phyloP scores from a whole-genome alignment of 2,888 invertebrate species.

The Thereva unica region DNA sequence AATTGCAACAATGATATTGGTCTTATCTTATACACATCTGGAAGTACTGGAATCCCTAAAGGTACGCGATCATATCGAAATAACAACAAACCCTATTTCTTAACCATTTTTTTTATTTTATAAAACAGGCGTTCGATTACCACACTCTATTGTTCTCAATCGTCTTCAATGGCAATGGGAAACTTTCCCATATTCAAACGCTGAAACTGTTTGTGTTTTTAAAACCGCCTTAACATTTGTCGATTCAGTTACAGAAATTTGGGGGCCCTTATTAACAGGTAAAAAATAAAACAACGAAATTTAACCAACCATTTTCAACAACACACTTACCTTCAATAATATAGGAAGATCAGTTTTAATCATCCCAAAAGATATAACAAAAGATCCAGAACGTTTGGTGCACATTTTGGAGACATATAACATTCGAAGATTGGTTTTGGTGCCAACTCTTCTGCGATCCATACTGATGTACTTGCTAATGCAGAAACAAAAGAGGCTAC shows the following conservation, averaged over 20 bases:
- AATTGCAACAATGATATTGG: slow-evolving; percentile 48
- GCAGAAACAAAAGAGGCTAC: slow-evolving; percentile 61
- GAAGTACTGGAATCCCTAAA: slow-evolving; percentile 88
- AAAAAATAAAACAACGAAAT: slow-evolving; percentile 40
- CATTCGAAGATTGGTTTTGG: slow-evolving; percentile 80
- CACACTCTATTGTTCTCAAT: slow-evolving; percentile 77
- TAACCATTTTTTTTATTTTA: not conserved
- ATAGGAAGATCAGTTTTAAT: slow-evolving; percentile 67
- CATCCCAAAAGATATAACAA: slow-evolving; percentile 72
- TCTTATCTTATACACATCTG: slow-evolving; percentile 72
- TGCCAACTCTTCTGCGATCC: slow-evolving; percentile 80
- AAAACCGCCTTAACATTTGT: slow-evolving; percentile 92
- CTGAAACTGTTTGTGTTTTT: slow-evolving; percentile 76
- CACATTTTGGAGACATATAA: slow-evolving; percentile 70
- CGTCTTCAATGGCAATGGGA: slow-evolving; percentile 88
- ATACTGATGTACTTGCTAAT: slow-evolving; percentile 74
- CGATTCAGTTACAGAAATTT: slow-evolving; percentile 86
- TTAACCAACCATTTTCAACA: not conserved
- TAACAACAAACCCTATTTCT: not conserved
- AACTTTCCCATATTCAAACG: slow-evolving; percentile 71
- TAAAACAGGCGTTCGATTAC: slow-evolving; percentile 73
- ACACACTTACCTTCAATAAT: not conserved
- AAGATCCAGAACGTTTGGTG: slow-evolving; percentile 77
- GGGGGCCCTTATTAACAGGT: slow-evolving; percentile 80
- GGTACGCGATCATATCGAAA: slow-evolving; percentile 58